These are phyloP conservation scores for Pseudochirops corinnae DNA, from an alignment of 2,797 vertebrate species.

Conservation along the genomic window DNA sequence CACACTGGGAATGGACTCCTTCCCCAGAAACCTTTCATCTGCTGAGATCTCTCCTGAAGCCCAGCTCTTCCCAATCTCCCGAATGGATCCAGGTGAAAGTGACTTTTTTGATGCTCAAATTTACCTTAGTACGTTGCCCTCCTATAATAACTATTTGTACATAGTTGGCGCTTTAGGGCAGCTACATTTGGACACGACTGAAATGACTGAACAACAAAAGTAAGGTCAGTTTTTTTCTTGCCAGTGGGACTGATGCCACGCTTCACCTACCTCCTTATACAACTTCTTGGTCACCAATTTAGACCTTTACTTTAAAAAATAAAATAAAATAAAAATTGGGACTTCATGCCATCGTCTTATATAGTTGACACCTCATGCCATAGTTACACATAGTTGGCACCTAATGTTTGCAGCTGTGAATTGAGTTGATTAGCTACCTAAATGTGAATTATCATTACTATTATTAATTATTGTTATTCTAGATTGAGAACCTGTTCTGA, in stretches of 20 bases:
- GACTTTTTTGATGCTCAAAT: not conserved
- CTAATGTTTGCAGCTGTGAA: not conserved
- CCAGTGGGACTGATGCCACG: not conserved
- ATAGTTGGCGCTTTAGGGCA: not conserved
- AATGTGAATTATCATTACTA: not conserved
- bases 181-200: not conserved
- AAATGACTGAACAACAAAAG: not conserved
- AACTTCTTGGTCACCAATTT: constrained; percentile 11
- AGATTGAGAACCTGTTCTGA: not conserved
- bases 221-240: not conserved
- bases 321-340: not conserved
- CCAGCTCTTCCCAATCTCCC: not conserved
- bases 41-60: not conserved
- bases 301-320: constrained; percentile 28
- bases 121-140: not conserved
- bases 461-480: not conserved
- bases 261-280: constrained; percentile 23
- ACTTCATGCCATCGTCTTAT: not conserved
- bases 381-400: not conserved
- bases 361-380: not conserved
- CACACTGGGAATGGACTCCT: not conserved
- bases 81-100: not conserved
- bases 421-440: not conserved
- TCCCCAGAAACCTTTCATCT: not conserved
- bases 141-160: not conserved